Conservation (phyloP, 2,797 vertebrate species). For the Acrossocheilus wenchowensis region DNA sequence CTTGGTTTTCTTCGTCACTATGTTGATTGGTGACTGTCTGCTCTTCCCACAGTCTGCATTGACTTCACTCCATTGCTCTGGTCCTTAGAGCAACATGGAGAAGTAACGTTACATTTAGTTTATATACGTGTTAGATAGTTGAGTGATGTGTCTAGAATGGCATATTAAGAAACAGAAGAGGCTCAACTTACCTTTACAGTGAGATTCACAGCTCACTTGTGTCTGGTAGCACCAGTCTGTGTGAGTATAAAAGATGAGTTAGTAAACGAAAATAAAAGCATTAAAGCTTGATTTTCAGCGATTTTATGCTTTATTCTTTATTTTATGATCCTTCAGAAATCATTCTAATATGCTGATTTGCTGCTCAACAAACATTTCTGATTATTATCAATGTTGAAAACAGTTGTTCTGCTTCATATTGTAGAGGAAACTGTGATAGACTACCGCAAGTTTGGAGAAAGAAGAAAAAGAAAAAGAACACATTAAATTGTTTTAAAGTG, state of each 20-base stretch:
- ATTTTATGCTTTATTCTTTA: neutral
- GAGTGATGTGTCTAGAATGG: neutral
- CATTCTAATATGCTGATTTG: neutral
- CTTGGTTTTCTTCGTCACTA: conserved; percentile 76
- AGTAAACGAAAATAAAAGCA: neutral
- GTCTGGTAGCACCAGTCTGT: conserved; percentile 81
- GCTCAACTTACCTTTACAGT: conserved; percentile 73
- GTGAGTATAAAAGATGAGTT: conserved; percentile 41
- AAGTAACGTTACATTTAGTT: neutral
- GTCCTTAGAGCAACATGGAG: conserved; percentile 70
- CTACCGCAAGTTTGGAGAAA: neutral
- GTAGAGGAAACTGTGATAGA: neutral
- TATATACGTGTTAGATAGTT: neutral
- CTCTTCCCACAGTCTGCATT: conserved; percentile 59
- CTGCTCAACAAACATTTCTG: neutral
- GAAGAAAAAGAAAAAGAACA: neutral
- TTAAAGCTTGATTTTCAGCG: neutral
- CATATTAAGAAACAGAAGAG: neutral
- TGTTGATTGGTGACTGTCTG: conserved; percentile 88
- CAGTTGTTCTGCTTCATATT: too few species aligned
- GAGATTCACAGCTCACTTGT: conserved; percentile 70
- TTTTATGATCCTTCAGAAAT: neutral
- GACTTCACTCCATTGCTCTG: conserved; percentile 72
- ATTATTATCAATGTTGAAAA: neutral
- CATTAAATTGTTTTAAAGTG: neutral